Percentiles rank a stretch among this genome's conserved stretches.
Conservation (phyloP, 2,113 vertebrate genomes). For the Amphilophus citrinellus region DNA sequence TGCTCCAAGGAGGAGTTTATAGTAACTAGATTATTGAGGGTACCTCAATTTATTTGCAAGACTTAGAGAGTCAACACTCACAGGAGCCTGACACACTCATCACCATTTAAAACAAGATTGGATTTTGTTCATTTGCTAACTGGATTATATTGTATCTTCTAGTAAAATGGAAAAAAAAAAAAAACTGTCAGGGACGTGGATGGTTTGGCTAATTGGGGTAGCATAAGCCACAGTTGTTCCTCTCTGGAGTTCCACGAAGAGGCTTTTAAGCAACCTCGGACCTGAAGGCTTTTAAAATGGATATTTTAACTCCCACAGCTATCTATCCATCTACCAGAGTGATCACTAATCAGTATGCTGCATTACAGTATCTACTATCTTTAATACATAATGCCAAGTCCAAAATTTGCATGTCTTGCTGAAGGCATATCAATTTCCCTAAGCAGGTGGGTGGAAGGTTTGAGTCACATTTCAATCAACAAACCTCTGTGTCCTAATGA, state of each 20-base stretch:
- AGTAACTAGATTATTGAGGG: constrained; percentile 69
- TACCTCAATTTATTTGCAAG: constrained; percentile 70
- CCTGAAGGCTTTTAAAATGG: background rate
- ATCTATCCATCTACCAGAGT: background rate
- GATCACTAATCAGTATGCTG: constrained; percentile 17
- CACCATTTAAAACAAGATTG: constrained; percentile 62
- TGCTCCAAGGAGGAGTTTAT: constrained; percentile 62
- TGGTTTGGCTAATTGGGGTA: constrained; percentile 21
- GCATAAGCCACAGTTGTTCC: background rate
- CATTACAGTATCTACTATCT: background rate
- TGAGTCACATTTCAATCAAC: constrained; percentile 54
- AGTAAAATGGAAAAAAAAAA: constrained; percentile 31
- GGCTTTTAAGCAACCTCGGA: constrained; percentile 13
- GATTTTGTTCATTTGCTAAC: constrained; percentile 69
- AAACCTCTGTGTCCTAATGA: constrained; percentile 34
- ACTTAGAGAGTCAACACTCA: constrained; percentile 51
- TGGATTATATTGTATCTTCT: constrained; percentile 45
- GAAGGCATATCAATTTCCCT: constrained; percentile 56
- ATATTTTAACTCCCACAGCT: background rate
- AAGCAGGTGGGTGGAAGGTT: constrained; percentile 27
- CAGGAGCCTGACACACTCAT: constrained; percentile 32
- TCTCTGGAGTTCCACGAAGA: constrained; percentile 11
- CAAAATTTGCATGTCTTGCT: constrained; percentile 10
- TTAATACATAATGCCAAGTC: constrained; percentile 11
- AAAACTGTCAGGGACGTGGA: constrained; percentile 29